phyloP scores from a whole-genome alignment of 1,140 invertebrate genomes.

The Calliphora vicina region DNA sequence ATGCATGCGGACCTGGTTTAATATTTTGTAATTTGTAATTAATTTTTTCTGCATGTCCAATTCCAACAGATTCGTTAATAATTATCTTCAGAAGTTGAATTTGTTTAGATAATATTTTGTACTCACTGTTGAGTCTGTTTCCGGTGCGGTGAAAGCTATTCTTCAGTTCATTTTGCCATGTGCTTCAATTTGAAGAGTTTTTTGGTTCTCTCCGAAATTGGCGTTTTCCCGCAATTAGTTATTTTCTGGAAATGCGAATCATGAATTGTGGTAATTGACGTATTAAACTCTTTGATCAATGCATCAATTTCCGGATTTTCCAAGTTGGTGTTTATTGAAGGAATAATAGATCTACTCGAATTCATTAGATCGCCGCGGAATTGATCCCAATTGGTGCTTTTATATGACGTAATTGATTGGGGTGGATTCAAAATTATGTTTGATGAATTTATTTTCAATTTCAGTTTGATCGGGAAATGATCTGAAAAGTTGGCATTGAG shows the following conservation, averaged over 20 bases:
- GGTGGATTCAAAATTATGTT: background rate
- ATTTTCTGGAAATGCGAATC: background rate
- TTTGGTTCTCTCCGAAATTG: too few species aligned
- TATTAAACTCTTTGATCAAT: background rate
- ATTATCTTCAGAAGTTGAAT: background rate
- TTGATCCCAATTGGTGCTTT: conserved; percentile 11
- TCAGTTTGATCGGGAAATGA: conserved; percentile 17
- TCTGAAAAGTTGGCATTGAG: background rate
- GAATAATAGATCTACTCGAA: background rate
- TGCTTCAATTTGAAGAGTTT: background rate
- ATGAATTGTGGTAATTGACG: background rate
- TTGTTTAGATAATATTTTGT: too few species aligned
- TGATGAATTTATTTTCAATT: background rate
- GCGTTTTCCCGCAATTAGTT: background rate
- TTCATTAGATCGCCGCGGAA: background rate
- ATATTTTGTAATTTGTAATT: background rate
- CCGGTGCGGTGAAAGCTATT: background rate
- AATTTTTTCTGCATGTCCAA: background rate
- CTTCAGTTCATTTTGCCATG: background rate
- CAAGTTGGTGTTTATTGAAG: background rate
- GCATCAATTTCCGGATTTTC: background rate
- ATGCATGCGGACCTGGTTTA: background rate
- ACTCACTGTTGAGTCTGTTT: background rate
- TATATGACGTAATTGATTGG: background rate
- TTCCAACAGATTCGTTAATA: background rate